Conservation (phyloP, 2,113 vertebrate species). For the Mormyrus iriodes region DNA sequence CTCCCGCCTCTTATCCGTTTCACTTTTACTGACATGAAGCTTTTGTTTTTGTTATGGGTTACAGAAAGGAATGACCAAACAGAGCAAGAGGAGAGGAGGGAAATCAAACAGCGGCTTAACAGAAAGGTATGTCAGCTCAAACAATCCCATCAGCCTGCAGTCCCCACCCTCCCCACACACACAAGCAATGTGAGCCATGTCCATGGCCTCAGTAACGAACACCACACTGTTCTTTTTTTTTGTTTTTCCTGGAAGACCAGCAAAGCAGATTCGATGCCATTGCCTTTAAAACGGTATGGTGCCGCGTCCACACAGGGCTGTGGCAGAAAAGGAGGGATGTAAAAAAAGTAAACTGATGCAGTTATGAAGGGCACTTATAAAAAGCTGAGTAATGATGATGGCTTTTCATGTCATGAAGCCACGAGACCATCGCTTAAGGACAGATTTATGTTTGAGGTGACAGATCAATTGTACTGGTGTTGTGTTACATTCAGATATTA, state of each 20-base stretch:
- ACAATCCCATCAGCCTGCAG: slow-evolving; percentile 8
- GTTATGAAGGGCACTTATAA: neutral
- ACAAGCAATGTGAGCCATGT: neutral
- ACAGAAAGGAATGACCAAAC: slow-evolving; percentile 93
- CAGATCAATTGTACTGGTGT: neutral
- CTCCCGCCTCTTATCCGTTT: neutral
- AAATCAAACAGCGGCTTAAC: slow-evolving; percentile 92
- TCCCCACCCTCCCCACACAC: slow-evolving; percentile 6
- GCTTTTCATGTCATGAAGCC: neutral
- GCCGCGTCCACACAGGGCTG: neutral
- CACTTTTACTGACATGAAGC: neutral
- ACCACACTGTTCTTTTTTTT: neutral
- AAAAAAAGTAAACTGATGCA: neutral
- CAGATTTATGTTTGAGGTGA: neutral
- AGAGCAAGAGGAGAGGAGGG: slow-evolving; percentile 89
- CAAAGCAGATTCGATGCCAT: neutral
- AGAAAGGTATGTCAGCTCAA: slow-evolving; percentile 73
- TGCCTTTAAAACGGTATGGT: neutral
- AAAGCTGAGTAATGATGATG: neutral
- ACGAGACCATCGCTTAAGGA: neutral
- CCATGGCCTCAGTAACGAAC: neutral
- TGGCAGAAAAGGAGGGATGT: neutral
- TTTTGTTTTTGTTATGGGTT: slow-evolving; percentile 28
- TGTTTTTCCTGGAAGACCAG: neutral
- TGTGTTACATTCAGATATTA: neutral